A percentile compares a stretch with the other conserved stretches of the same genome.
Evolutionary conservation across 2,113 vertebrate genomes (phyloP).

Genomic region (Pollimyrus isidori): DNA sequence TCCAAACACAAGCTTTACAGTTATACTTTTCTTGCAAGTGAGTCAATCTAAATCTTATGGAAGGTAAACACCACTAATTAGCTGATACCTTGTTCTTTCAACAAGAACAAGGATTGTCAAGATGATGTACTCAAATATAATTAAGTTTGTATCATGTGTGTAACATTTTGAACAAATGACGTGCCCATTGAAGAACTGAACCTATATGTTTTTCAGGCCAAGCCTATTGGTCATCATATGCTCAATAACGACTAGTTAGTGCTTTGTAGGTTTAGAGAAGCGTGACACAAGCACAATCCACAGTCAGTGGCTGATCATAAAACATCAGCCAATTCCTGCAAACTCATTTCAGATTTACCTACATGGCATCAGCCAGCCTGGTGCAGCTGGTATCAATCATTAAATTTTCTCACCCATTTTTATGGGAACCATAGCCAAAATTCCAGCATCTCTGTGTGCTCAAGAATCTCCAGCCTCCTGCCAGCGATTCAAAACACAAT

Average conservation of each 20-base stretch:
- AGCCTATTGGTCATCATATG: background rate
- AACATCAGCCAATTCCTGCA: background rate
- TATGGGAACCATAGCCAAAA: background rate
- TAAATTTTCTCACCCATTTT: background rate
- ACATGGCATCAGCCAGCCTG: background rate
- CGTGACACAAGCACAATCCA: background rate
- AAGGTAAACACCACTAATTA: background rate
- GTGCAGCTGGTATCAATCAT: background rate
- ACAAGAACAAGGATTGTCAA: background rate
- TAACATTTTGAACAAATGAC: background rate
- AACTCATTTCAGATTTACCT: background rate
- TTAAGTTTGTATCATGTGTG: background rate
- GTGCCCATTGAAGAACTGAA: background rate
- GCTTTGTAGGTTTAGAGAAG: background rate
- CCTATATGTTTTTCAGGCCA: background rate
- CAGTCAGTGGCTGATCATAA: background rate
- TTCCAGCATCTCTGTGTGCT: background rate
- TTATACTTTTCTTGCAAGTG: background rate
- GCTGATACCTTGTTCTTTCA: background rate
- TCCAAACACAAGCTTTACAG: background rate
- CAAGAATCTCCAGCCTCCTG: background rate
- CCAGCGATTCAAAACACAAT: background rate
- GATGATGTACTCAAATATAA: background rate
- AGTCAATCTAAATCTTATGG: background rate
- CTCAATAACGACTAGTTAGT: constrained; percentile 3